phyloP scores from a whole-genome alignment of 1,140 invertebrate species.

The Drosophila sucinea region DNA sequence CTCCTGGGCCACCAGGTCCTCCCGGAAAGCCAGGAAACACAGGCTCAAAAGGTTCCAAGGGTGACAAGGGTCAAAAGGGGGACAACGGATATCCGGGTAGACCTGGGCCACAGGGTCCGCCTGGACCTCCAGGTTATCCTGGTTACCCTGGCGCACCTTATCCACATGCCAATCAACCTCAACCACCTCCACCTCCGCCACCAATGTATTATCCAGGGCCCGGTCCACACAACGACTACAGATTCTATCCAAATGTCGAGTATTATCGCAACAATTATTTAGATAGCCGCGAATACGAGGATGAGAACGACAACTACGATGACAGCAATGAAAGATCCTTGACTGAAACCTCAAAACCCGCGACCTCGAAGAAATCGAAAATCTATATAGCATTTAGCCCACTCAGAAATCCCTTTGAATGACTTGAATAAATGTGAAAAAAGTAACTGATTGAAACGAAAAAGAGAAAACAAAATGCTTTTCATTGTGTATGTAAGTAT shows the following conservation, averaged over 20 bases:
- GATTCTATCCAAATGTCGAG: constrained; percentile 45
- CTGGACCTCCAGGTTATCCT: constrained; percentile 63
- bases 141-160: constrained; percentile 48
- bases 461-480: neutral
- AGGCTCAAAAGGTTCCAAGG: constrained; percentile 51
- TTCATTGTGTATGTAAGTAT: neutral
- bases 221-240: constrained; percentile 20
- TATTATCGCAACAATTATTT: constrained; percentile 31
- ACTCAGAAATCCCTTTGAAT: constrained; percentile 31
- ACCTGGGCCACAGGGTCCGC: constrained; percentile 54
- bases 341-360: constrained; percentile 1
- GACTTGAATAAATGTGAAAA: neutral
- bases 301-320: neutral
- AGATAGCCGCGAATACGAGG: neutral
- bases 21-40: constrained; percentile 52
- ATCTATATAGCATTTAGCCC: constrained; percentile 37
- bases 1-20: constrained; percentile 37
- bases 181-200: constrained; percentile 16
- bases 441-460: neutral
- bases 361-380: constrained; percentile 10
- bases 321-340: constrained; percentile 34
- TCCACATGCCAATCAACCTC: constrained; percentile 32
- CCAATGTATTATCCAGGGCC: neutral
- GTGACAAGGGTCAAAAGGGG: constrained; percentile 58
- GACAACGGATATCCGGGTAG: constrained; percentile 56